Evolutionary conservation across 2,113 vertebrate genomes (phyloP).

Genomic region (Pionites leucogaster): DNA sequence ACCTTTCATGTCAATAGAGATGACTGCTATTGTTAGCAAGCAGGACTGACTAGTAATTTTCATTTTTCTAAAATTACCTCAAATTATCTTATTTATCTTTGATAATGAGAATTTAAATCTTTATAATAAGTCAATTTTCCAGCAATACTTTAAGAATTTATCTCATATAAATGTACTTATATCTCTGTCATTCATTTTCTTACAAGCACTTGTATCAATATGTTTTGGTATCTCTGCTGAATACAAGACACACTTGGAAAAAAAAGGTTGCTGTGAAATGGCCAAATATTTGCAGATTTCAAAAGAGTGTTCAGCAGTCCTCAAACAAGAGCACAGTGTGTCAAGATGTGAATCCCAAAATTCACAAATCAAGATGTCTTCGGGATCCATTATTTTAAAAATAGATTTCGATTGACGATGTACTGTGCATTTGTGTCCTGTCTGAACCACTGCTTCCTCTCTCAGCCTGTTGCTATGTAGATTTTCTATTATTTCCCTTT

Average conservation of each 20-base stretch:
- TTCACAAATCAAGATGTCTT: neutral
- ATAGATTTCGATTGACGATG: neutral
- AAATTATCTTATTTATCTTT: neutral
- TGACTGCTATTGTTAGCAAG: neutral
- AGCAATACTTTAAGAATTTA: neutral
- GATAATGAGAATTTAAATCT: neutral
- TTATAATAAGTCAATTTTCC: neutral
- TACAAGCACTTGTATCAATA: neutral
- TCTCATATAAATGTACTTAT: neutral
- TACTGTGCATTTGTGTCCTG: neutral
- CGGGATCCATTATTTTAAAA: neutral
- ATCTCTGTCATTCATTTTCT: neutral
- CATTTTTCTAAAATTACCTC: neutral
- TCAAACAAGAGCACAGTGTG: neutral
- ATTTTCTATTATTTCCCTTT: neutral
- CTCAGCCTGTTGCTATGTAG: neutral
- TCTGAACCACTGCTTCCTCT: neutral
- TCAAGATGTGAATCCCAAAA: neutral
- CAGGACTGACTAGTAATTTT: neutral
- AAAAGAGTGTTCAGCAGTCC: neutral
- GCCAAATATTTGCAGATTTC: neutral
- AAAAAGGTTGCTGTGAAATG: neutral
- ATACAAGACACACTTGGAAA: neutral
- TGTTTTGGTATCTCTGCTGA: neutral
- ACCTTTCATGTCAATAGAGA: neutral